A percentile compares a stretch with the other conserved stretches of the same genome.
Evolutionary conservation across 2,113 vertebrate genomes (phyloP).

Genomic region (Lonchura striata): DNA sequence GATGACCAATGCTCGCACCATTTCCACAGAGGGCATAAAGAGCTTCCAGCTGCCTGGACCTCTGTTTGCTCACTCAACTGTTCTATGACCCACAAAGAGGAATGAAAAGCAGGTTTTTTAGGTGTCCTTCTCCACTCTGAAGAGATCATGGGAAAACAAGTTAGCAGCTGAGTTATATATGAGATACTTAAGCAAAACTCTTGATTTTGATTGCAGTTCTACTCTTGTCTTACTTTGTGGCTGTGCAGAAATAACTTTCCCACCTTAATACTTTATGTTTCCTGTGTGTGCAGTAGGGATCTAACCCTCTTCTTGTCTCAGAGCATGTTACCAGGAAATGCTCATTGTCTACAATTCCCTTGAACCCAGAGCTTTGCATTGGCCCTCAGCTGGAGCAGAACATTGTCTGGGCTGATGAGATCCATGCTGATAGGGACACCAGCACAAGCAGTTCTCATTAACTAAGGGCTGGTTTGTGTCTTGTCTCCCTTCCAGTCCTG

Average conservation of each 20-base stretch:
- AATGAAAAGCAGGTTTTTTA: neutral
- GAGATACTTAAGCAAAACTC: neutral
- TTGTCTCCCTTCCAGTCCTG: slow-evolving; percentile 31
- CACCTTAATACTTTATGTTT: neutral
- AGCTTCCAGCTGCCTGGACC: neutral
- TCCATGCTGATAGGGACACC: neutral
- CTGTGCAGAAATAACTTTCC: neutral
- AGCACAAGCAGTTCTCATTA: neutral
- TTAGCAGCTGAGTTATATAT: neutral
- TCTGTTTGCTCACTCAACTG: neutral
- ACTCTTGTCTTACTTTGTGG: neutral
- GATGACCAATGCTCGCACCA: neutral
- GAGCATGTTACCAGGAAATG: neutral
- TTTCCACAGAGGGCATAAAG: neutral
- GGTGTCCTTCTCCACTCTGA: neutral
- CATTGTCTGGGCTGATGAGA: neutral
- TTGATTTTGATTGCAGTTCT: neutral
- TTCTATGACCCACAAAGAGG: neutral
- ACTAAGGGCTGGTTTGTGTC: neutral
- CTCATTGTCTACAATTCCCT: neutral
- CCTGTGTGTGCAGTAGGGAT: neutral
- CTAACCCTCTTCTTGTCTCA: neutral
- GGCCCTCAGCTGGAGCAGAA: neutral
- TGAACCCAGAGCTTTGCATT: neutral
- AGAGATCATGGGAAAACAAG: neutral